phyloP scores from a whole-genome alignment of 2,113 vertebrate species.

The Gallinago paraguaiae region DNA sequence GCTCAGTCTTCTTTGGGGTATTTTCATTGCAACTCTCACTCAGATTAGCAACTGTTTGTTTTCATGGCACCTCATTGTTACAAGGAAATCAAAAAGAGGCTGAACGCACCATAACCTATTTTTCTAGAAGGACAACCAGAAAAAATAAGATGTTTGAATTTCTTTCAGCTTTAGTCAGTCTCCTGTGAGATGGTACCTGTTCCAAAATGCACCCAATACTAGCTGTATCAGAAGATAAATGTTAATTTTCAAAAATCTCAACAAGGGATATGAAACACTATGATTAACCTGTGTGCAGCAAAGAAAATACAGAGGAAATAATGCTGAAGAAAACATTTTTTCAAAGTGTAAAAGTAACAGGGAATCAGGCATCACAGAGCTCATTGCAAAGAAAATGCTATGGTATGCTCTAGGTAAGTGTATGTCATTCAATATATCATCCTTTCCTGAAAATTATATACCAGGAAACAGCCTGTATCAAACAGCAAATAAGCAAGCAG shows the following conservation, averaged over 20 bases:
- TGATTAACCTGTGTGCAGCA: not conserved
- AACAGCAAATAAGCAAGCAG: not conserved
- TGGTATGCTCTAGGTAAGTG: not conserved
- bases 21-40: not conserved
- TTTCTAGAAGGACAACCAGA: not conserved
- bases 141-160: not conserved
- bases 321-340: not conserved
- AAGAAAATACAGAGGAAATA: not conserved
- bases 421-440: not conserved
- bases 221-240: not conserved
- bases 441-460: not conserved
- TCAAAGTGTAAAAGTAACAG: not conserved
- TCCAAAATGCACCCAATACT: not conserved
- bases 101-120: not conserved
- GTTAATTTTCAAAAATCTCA: not conserved
- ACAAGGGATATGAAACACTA: not conserved
- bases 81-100: not conserved
- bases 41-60: not conserved
- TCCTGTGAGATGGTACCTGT: not conserved
- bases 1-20: not conserved
- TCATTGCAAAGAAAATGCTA: not conserved
- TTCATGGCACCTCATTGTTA: not conserved
- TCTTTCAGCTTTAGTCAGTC: not conserved
- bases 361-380: not conserved
- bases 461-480: not conserved